Conservation (phyloP, 2,888 invertebrate genomes). For the Temnothorax ravouxi region DNA sequence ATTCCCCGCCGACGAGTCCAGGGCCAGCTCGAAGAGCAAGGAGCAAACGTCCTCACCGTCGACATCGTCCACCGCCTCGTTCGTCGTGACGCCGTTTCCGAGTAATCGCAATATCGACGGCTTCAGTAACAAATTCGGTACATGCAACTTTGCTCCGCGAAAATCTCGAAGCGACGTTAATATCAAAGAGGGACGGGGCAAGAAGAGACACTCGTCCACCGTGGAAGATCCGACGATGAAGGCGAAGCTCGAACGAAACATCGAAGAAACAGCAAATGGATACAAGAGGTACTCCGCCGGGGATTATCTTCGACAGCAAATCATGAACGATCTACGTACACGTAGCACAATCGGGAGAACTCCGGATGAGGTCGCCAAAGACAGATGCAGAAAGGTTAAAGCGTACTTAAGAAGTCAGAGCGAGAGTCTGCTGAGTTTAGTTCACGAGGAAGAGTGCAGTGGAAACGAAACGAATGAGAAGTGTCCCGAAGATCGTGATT, state of each 20-base stretch:
- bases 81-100: constrained; percentile 25
- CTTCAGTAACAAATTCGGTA: constrained; percentile 80
- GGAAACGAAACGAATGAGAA: constrained; percentile 35
- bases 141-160: constrained; percentile 74
- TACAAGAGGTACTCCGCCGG: constrained; percentile 79
- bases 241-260: constrained; percentile 18
- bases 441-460: constrained; percentile 59
- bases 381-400: constrained; percentile 78
- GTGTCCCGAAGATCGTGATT: not conserved
- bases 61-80: constrained; percentile 42
- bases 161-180: constrained; percentile 80
- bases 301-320: constrained; percentile 82
- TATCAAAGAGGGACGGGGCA: constrained; percentile 64
- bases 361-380: constrained; percentile 76
- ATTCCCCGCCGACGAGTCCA: constrained; percentile 64
- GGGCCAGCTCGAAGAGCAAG: constrained; percentile 7
- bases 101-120: constrained; percentile 81
- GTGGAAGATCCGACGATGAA: constrained; percentile 45
- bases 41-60: constrained; percentile 33
- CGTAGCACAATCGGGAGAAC: constrained; percentile 68
- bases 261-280: not conserved
- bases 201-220: constrained; percentile 74
- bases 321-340: constrained; percentile 77
- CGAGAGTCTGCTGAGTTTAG: constrained; percentile 62
- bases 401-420: constrained; percentile 76